Conservation (phyloP, 2,113 vertebrate genomes). For the Micromys minutus region DNA sequence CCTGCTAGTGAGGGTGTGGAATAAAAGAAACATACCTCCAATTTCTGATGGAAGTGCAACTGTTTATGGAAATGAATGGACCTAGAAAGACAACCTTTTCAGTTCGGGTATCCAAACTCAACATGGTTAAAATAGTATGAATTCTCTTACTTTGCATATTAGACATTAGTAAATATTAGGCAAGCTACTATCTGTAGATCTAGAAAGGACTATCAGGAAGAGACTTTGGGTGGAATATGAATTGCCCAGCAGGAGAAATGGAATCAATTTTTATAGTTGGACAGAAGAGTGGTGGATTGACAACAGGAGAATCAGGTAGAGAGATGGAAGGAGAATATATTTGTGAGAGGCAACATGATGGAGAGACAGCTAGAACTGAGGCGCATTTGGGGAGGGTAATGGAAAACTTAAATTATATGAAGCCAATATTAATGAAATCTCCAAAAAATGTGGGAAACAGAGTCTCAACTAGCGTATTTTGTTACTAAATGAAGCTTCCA, state of each 20-base stretch:
- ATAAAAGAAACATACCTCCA: not conserved
- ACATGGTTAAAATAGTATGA: not conserved
- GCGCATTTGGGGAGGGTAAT: not conserved
- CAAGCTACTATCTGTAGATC: not conserved
- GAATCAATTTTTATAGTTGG: not conserved
- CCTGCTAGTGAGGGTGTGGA: not conserved
- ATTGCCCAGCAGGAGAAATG: not conserved
- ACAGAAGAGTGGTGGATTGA: not conserved
- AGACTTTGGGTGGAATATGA: not conserved
- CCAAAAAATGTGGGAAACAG: not conserved
- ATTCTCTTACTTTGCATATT: not conserved
- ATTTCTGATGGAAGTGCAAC: not conserved
- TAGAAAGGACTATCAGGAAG: not conserved
- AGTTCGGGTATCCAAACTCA: not conserved
- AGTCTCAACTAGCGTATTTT: not conserved
- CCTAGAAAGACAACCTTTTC: not conserved
- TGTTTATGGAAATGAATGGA: not conserved
- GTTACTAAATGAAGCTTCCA: not conserved
- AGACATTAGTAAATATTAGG: not conserved
- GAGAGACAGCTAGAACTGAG: not conserved
- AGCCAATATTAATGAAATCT: not conserved
- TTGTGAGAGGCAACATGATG: not conserved
- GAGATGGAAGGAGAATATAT: not conserved
- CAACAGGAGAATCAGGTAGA: not conserved
- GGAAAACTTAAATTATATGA: not conserved